Conservation (phyloP, 2,113 vertebrate genomes). For the Trichomycterus rosablanca region DNA sequence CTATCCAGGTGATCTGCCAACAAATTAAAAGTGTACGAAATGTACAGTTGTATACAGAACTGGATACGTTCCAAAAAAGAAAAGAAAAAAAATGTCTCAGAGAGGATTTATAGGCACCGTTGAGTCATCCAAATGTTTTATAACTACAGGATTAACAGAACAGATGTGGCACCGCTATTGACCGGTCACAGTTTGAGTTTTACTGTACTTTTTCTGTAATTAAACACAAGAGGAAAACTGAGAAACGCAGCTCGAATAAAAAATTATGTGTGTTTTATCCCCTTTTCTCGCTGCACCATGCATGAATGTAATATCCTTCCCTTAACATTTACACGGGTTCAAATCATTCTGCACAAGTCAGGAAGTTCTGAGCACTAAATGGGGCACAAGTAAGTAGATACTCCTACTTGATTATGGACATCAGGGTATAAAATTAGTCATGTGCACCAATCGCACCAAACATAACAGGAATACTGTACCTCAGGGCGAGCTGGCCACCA, state of each 20-base stretch:
- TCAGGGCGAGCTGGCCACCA: constrained; percentile 63
- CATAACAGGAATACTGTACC: constrained; percentile 66
- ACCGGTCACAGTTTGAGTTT: constrained; percentile 31
- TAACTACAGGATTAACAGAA: background rate
- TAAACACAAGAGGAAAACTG: constrained; percentile 31
- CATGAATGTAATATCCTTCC: constrained; percentile 60
- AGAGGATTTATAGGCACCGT: background rate
- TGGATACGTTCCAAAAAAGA: no score
- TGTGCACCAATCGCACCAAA: constrained; percentile 67
- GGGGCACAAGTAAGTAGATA: constrained; percentile 70
- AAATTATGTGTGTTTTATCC: constrained; percentile 57
- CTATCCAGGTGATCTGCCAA: constrained; percentile 24
- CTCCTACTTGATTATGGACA: constrained; percentile 72
- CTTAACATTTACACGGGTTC: constrained; percentile 68
- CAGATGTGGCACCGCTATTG: constrained; percentile 28
- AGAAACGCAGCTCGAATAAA: constrained; percentile 52
- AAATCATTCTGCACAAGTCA: constrained; percentile 63
- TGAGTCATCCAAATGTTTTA: constrained; percentile 5
- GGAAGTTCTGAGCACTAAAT: constrained; percentile 63
- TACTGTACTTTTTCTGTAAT: constrained; percentile 30
- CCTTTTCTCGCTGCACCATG: constrained; percentile 47
- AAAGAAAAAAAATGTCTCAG: no score
- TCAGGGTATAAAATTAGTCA: constrained; percentile 78
- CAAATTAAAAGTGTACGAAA: no score
- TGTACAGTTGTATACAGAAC: no score